Evolutionary conservation across 1,140 invertebrate species (phyloP).

Genomic region (Samia ricini): DNA sequence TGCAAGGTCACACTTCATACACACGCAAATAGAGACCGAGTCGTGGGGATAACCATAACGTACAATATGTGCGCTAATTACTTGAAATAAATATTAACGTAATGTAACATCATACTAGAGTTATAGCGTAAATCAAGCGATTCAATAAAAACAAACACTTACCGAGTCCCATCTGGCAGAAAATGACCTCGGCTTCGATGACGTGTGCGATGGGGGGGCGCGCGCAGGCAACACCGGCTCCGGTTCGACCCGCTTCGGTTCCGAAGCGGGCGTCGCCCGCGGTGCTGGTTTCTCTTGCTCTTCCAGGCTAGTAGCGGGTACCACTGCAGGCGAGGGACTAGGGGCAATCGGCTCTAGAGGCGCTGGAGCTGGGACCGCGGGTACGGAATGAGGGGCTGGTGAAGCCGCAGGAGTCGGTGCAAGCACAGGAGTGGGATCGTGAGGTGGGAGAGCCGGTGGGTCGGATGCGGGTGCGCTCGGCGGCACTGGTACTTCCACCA

Average conservation of each 20-base stretch:
- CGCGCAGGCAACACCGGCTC: constrained; percentile 33
- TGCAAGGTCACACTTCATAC: not conserved
- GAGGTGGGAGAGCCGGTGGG: constrained; percentile 36
- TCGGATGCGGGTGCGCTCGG: constrained; percentile 41
- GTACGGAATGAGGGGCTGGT: constrained; percentile 5
- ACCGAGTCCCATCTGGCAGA: constrained; percentile 83
- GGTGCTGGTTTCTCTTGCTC: constrained; percentile 19
- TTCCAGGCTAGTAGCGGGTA: constrained; percentile 24
- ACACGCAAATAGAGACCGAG: not conserved
- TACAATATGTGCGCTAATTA: not conserved
- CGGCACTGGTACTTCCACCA: constrained; percentile 44
- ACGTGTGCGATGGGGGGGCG: constrained; percentile 67
- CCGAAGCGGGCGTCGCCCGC: constrained; percentile 28
- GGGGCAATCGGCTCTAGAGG: not conserved
- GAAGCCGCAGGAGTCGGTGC: constrained; percentile 25
- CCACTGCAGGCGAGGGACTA: not conserved
- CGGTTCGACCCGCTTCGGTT: constrained; percentile 36
- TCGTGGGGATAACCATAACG: not conserved
- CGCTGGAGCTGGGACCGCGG: constrained; percentile 7
- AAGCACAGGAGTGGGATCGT: constrained; percentile 41
- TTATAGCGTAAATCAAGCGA: not conserved
- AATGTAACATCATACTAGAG: not conserved
- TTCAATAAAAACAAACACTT: constrained; percentile 56
- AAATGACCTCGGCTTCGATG: constrained; percentile 82
- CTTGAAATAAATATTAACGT: not conserved